Conservation (phyloP, 2,797 vertebrate species). For the Urophycis tenuis region DNA sequence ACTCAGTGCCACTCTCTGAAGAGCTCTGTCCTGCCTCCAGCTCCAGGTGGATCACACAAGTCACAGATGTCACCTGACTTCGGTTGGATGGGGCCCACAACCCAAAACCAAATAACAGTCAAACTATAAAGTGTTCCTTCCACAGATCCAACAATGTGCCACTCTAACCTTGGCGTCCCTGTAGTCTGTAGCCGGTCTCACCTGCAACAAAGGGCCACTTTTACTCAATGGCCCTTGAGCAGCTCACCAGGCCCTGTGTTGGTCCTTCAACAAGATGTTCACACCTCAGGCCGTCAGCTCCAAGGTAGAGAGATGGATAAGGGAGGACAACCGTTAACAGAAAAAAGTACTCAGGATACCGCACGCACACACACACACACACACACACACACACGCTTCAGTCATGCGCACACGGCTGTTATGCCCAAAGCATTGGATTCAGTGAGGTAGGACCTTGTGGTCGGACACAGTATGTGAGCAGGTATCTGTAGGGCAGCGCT, state of each 20-base stretch:
- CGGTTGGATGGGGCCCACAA: neutral
- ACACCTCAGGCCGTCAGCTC: too few relatives aligned
- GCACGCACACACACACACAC: neutral
- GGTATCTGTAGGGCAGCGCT: neutral
- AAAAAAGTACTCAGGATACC: too few relatives aligned
- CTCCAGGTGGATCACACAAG: neutral
- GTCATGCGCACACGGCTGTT: neutral
- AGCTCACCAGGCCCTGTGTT: too few relatives aligned
- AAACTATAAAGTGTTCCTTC: neutral
- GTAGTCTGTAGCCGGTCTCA: neutral
- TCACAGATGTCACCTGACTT: too few relatives aligned
- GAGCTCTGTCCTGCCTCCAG: neutral
- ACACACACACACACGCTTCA: conserved; percentile 4
- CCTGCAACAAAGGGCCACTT: neutral
- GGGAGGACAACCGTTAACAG: too few relatives aligned
- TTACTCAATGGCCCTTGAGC: neutral
- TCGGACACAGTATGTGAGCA: neutral
- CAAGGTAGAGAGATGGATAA: too few relatives aligned
- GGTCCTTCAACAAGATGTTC: neutral
- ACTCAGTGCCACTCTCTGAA: neutral
- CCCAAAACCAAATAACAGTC: neutral
- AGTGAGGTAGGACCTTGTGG: neutral
- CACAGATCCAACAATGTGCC: neutral
- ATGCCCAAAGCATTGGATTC: too few relatives aligned
- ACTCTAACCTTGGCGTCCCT: neutral